phyloP scores from a whole-genome alignment of 2,888 invertebrate genomes.

The Tetranychus piercei region DNA sequence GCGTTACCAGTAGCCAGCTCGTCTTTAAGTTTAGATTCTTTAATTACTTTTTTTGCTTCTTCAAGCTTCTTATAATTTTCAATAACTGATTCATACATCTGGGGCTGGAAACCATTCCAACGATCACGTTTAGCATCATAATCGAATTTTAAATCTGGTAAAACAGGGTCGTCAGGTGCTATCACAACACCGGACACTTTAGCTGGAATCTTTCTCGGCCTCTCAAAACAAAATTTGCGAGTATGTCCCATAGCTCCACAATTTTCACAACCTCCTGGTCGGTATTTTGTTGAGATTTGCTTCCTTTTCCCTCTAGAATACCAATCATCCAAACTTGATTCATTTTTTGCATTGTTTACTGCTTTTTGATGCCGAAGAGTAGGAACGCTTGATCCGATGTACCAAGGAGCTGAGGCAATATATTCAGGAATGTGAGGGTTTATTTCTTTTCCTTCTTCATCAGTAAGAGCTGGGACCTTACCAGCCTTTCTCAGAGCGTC shows the following conservation, averaged over 20 bases:
- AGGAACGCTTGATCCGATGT: slow-evolving; percentile 74
- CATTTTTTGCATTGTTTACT: slow-evolving; percentile 57
- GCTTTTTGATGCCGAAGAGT: slow-evolving; percentile 61
- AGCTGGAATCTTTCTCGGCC: slow-evolving; percentile 81
- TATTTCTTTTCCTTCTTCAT: slow-evolving; percentile 69
- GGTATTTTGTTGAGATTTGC: slow-evolving; percentile 52
- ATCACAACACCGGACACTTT: slow-evolving; percentile 63
- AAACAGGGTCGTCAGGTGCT: slow-evolving; percentile 75
- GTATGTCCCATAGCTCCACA: slow-evolving; percentile 94
- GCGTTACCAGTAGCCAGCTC: slow-evolving; percentile 29
- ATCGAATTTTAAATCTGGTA: slow-evolving; percentile 56
- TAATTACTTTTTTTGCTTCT: slow-evolving; percentile 62
- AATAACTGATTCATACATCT: slow-evolving; percentile 67
- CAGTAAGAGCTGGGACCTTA: slow-evolving; percentile 74
- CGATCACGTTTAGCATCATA: slow-evolving; percentile 90
- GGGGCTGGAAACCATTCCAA: slow-evolving; percentile 63
- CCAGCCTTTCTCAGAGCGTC: slow-evolving; percentile 94
- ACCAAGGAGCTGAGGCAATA: slow-evolving; percentile 93
- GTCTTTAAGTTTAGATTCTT: slow-evolving; percentile 63
- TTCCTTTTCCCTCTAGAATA: slow-evolving; percentile 67
- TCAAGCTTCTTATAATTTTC: slow-evolving; percentile 70
- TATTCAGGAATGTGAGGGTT: slow-evolving; percentile 99
- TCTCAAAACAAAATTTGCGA: slow-evolving; percentile 85
- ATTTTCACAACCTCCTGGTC: slow-evolving; percentile 94
- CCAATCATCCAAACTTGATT: slow-evolving; percentile 53